These are phyloP conservation scores for Synanthedon tipuliformis DNA, from an alignment of 2,888 invertebrate genomes.

Conservation along the genomic window DNA sequence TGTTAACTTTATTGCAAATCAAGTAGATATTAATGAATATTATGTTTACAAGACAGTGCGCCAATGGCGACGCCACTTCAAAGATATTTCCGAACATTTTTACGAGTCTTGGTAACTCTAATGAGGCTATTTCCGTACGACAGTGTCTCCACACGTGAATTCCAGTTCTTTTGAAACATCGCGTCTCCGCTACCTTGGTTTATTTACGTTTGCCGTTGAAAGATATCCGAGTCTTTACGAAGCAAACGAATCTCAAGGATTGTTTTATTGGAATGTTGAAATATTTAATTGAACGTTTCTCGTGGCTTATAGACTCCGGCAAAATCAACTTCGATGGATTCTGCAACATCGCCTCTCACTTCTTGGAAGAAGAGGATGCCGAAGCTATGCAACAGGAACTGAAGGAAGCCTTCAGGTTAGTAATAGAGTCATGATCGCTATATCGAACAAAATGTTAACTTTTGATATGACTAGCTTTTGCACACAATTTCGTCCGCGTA, in stretches of 20 bases:
- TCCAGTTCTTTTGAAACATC: constrained; percentile 24
- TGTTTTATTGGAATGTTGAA: not conserved
- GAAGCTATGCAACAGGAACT: constrained; percentile 97
- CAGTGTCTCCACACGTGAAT: constrained; percentile 8
- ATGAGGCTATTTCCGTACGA: constrained; percentile 46
- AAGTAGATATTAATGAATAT: not conserved
- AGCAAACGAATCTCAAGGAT: not conserved
- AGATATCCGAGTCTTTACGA: constrained; percentile 1
- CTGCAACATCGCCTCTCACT: constrained; percentile 91
- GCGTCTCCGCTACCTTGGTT: constrained; percentile 18
- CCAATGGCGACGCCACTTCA: constrained; percentile 34
- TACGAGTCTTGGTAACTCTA: constrained; percentile 40
- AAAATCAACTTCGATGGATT: constrained; percentile 96
- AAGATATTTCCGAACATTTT: constrained; percentile 54
- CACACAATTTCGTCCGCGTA: too few species aligned
- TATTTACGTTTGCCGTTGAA: constrained; percentile 15
- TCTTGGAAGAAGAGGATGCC: constrained; percentile 95
- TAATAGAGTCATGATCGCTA: not conserved
- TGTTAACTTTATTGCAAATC: not conserved
- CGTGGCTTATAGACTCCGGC: constrained; percentile 73
- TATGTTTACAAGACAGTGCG: constrained; percentile 1
- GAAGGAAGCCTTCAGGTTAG: constrained; percentile 92
- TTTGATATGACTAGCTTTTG: too few species aligned
- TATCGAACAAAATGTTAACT: not conserved
- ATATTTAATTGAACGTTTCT: constrained; percentile 1